A percentile compares a stretch with the other conserved stretches of the same genome.
phyloP scores from a whole-genome alignment of 2,888 invertebrate genomes.

The Cyclophora punctaria region DNA sequence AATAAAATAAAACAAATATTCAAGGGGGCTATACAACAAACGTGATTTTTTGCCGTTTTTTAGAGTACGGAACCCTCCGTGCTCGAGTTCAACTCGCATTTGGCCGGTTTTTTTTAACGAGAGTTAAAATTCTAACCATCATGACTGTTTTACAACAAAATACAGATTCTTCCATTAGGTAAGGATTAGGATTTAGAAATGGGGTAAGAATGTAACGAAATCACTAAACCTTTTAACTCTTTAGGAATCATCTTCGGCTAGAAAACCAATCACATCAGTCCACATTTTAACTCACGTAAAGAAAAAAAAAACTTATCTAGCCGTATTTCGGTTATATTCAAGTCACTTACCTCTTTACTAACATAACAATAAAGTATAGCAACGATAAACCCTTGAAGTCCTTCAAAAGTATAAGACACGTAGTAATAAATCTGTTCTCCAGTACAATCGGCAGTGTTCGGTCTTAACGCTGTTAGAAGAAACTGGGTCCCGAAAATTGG shows the following conservation, averaged over 20 bases:
- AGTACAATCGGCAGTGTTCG: constrained; percentile 63
- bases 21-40: no score
- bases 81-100: not conserved
- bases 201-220: no score
- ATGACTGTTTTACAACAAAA: not conserved
- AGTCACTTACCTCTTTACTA: constrained; percentile 74
- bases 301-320: not conserved
- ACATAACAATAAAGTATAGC: constrained; percentile 80
- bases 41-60: no score
- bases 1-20: no score
- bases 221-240: no score
- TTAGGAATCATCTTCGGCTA: no score
- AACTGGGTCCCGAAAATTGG: constrained; percentile 83
- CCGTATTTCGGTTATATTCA: not conserved
- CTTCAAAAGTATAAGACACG: constrained; percentile 75
- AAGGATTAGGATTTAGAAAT: no score
- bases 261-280: no score
- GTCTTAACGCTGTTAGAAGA: constrained; percentile 74
- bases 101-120: not conserved
- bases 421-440: constrained; percentile 76
- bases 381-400: constrained; percentile 77
- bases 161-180: not conserved
- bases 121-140: not conserved
- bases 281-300: no score
- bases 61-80: no score